Percentiles rank a stretch among this genome's conserved stretches.
Conservation (phyloP, 2,113 vertebrate genomes). For the Calypte anna region DNA sequence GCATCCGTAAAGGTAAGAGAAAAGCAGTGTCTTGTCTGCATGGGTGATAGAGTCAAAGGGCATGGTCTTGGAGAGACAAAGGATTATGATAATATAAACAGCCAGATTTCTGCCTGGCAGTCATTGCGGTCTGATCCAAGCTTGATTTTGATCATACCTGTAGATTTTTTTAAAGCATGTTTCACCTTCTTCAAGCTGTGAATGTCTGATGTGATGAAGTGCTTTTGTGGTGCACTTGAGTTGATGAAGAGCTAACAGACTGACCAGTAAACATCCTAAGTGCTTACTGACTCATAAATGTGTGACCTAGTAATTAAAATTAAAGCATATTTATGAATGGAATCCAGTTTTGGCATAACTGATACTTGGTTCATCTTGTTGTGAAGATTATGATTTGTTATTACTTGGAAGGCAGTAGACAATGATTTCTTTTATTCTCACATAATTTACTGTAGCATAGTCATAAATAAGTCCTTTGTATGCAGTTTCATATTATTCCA, state of each 20-base stretch:
- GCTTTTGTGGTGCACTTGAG: background rate
- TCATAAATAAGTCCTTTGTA: background rate
- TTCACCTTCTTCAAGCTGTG: background rate
- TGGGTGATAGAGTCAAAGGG: background rate
- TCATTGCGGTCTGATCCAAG: background rate
- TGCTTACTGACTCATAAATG: background rate
- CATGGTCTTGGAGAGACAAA: background rate
- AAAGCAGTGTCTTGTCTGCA: background rate
- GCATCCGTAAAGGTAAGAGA: background rate
- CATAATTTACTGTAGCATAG: background rate
- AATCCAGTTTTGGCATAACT: background rate
- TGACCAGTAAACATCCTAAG: background rate
- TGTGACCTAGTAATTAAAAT: background rate
- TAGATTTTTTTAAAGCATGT: background rate
- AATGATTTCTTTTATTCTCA: constrained; percentile 8
- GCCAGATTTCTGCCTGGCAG: background rate
- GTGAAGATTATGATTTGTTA: background rate
- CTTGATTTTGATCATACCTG: background rate
- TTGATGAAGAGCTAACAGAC: background rate
- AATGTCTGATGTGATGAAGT: background rate
- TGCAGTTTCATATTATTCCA: background rate
- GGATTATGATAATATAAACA: background rate
- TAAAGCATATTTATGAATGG: background rate
- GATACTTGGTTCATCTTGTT: background rate
- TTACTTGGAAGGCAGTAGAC: background rate